These are phyloP conservation scores for Falcaria lacertinaria DNA, from an alignment of 2,888 invertebrate genomes.

Conservation along the genomic window DNA sequence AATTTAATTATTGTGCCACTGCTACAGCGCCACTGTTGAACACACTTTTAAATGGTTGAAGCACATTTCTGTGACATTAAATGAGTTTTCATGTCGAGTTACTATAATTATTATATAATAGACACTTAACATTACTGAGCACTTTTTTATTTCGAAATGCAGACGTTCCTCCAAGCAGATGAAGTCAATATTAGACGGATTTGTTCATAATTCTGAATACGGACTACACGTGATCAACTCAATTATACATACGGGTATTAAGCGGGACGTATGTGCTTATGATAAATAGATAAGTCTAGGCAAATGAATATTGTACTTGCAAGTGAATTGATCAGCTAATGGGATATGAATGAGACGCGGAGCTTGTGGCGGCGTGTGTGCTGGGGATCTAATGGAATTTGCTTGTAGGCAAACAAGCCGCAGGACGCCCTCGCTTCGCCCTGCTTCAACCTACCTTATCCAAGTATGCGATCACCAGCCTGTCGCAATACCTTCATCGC, in stretches of 20 bases:
- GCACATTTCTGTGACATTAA: constrained; percentile 62
- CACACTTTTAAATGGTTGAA: constrained; percentile 65
- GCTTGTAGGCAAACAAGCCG: constrained; percentile 77
- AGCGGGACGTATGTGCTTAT: constrained; percentile 1
- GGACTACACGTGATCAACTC: too few relatives aligned
- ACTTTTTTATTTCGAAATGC: too few relatives aligned
- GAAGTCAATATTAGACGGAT: too few relatives aligned
- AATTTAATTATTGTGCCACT: constrained; percentile 74
- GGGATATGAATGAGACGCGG: constrained; percentile 75
- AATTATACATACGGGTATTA: too few relatives aligned
- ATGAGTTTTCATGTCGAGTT: constrained; percentile 60
- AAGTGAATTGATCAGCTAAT: constrained; percentile 76
- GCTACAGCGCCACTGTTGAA: constrained; percentile 58
- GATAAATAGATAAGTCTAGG: constrained; percentile 27
- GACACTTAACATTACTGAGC: background rate
- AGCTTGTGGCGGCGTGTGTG: constrained; percentile 62
- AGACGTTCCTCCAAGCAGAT: too few relatives aligned
- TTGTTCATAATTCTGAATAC: too few relatives aligned
- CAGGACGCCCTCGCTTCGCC: constrained; percentile 49
- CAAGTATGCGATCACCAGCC: constrained; percentile 38
- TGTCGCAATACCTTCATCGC: constrained; percentile 25
- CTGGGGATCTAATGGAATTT: constrained; percentile 77
- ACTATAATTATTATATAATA: constrained; percentile 48
- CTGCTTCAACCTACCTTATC: constrained; percentile 39
- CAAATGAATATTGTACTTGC: constrained; percentile 63